Conservation (phyloP, 2,113 vertebrate species). For the Sus scrofa region T2T-Sscrofa CM000813.6:93895001-93895500, state of each 20-base stretch:
- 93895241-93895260: not conserved
- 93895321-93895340: not conserved
- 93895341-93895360: constrained; percentile 25
- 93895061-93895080: too few relatives aligned
- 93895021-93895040: too few relatives aligned
- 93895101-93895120: too few relatives aligned
- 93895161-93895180: too few relatives aligned
- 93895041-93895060: too few relatives aligned
- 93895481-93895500: not conserved
- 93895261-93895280: constrained; percentile 27
- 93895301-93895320: constrained; percentile 19
- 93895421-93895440: not conserved
- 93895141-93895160: too few relatives aligned
- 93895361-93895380: not conserved
- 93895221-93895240: too few relatives aligned
- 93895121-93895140: too few relatives aligned
- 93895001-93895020: not conserved
- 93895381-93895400: not conserved
- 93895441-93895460: too few relatives aligned
- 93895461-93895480: constrained; percentile 36
- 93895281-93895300: not conserved
- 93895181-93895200: too few relatives aligned
- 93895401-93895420: constrained; percentile 1
- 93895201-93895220: too few relatives aligned
- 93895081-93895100: too few relatives aligned